Evolutionary conservation across 2,113 vertebrate species (phyloP), one percentile per base, ranked within the genome.

Genomic region (Acanthochromis polyacanthus): DNA sequence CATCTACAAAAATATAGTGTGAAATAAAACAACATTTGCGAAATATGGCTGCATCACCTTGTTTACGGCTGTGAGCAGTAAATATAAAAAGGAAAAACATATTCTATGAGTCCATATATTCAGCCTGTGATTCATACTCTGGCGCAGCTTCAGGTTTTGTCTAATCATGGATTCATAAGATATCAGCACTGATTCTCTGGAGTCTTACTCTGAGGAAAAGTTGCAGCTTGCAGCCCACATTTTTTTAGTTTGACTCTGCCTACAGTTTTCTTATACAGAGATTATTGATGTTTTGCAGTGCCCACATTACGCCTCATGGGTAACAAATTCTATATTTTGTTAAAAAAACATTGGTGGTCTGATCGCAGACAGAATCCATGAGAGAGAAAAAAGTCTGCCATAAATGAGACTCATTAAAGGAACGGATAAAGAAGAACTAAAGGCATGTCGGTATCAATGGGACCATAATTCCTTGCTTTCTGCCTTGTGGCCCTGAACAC

Each of bases 401-500:
- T 52, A 64, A 25, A 59, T 25, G 14, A 55, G 48, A 67, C 36
- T 67, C 20, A 60, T 60, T 62, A 78, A 64, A 81, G 67, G 51
- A 45, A 53, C 4, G 4, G 19, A 75, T 61, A 71, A 65, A 19
- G 78, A 91, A 82, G 62, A 88, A 82, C 79, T 78, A 87, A 59
- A 85, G 67, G 67, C 56, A 89, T 75, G 82, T 74, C 55, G 52
- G 83, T 71, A 82, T 88, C 48, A 70, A 71, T 53, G 25, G 10
- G 32, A 60, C 61, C 15, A 51, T 64, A 82, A 81, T 55, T 85
- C 71, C 45, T 81, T 61, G 43, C 73, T 85, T 85, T 85, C 87
- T 84, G 82, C 73, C 66, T 78, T 73, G 52, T 68, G 72, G 76
- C 43, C 63, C 17, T 20, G 69, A 79, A 85, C 77, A 87, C 90